Percentiles rank a stretch among this genome's conserved stretches.
Conservation (phyloP, 1,140 invertebrate genomes). For the Penaeus japonicus region DNA sequence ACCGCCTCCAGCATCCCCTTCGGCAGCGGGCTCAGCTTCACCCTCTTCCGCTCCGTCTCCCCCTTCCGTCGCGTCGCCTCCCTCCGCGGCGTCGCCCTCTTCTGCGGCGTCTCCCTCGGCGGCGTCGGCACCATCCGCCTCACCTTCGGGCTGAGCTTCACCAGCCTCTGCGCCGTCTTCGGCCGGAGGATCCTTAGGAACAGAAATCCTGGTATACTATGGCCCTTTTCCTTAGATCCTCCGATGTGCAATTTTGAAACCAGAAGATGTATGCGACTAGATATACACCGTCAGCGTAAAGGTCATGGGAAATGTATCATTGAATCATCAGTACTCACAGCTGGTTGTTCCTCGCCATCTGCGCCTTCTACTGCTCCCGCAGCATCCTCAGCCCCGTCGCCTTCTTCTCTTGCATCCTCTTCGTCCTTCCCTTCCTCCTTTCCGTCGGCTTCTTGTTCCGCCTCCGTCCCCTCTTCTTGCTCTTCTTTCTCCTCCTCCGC, state of each 20-base stretch:
- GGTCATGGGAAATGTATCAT: not conserved
- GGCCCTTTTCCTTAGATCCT: not conserved
- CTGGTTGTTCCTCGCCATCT: not conserved
- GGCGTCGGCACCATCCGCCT: not conserved
- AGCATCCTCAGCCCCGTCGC: not conserved
- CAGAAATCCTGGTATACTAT: too few relatives aligned
- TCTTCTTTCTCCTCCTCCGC: not conserved
- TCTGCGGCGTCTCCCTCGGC: not conserved
- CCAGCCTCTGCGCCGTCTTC: not conserved
- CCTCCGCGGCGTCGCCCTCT: not conserved
- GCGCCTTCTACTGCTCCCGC: not conserved
- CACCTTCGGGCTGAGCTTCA: not conserved
- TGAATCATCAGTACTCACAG: not conserved
- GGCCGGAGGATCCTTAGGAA: constrained; percentile 1
- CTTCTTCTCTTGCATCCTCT: not conserved
- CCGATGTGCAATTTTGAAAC: not conserved
- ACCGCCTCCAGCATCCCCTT: not conserved
- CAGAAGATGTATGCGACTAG: not conserved
- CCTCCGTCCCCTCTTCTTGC: not conserved
- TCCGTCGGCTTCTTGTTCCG: not conserved
- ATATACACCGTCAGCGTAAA: not conserved
- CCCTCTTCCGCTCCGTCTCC: not conserved
- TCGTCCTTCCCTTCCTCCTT: not conserved
- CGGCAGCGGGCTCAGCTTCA: not conserved
- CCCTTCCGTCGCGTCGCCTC: not conserved